Conservation (phyloP, 2,797 vertebrate genomes). For the Siniperca scherzeri region DNA sequence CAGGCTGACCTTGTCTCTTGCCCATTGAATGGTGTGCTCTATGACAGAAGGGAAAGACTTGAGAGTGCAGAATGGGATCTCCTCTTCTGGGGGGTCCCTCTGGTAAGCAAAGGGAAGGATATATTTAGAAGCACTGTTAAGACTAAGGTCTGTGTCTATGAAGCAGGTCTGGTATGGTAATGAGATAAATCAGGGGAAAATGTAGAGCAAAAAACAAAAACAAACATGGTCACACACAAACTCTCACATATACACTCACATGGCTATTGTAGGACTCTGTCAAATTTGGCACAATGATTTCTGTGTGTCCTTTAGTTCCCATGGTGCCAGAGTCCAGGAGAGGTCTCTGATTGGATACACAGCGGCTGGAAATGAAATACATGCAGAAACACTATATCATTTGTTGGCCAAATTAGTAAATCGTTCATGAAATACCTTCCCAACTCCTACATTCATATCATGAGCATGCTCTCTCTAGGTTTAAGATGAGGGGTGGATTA, state of each 20-base stretch:
- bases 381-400: neutral
- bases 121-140: neutral
- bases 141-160: neutral
- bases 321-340: slow-evolving; percentile 98
- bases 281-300: slow-evolving; percentile 95
- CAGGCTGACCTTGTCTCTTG: slow-evolving; percentile 94
- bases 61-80: slow-evolving; percentile 99
- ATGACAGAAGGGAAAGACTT: slow-evolving; percentile 98
- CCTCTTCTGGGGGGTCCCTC: slow-evolving; percentile 98
- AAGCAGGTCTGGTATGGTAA: neutral
- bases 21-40: slow-evolving; percentile 99
- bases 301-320: slow-evolving; percentile 99
- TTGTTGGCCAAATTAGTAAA: neutral
- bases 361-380: slow-evolving; percentile 86
- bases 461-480: neutral
- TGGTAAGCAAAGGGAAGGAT: slow-evolving; percentile 62
- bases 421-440: neutral
- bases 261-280: slow-evolving; percentile 99
- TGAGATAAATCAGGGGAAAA: neutral
- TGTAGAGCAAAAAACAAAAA: neutral
- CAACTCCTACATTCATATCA: neutral
- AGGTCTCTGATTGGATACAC: slow-evolving; percentile 94
- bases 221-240: neutral
- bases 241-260: slow-evolving; percentile 85
- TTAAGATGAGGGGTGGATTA: slow-evolving; percentile 2